These are phyloP conservation scores for Harpagoxenus sublaevis DNA, from an alignment of 2,888 invertebrate genomes.

Conservation along the genomic window DNA sequence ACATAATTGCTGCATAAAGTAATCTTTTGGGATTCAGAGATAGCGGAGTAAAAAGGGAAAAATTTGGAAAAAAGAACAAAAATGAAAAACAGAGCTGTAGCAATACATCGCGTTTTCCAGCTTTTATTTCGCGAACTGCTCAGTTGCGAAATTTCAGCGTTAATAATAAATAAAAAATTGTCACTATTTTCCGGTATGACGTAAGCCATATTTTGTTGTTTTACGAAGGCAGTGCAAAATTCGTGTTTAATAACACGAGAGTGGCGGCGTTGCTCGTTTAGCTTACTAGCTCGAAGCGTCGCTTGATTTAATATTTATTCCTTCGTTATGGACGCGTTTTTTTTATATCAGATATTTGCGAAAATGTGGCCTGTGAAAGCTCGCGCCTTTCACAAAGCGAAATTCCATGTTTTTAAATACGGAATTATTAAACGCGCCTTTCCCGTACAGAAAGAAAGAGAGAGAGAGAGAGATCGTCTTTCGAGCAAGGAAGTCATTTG, in stretches of 20 bases:
- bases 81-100: not conserved
- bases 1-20: not conserved
- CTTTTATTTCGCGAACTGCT: not conserved
- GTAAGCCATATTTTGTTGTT: constrained; percentile 7
- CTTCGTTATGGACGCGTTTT: constrained; percentile 29
- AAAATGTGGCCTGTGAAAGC: constrained; percentile 35
- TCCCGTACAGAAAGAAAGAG: not conserved
- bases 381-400: constrained; percentile 33
- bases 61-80: not conserved
- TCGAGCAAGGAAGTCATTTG: constrained; percentile 30
- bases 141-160: not conserved
- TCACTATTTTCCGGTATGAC: not conserved
- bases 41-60: not conserved
- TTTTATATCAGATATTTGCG: constrained; percentile 29
- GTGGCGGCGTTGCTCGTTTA: constrained; percentile 23
- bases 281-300: not conserved
- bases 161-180: constrained; percentile 8
- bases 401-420: constrained; percentile 57
- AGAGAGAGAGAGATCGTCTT: not conserved
- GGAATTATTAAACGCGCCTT: constrained; percentile 37
- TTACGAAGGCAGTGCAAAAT: constrained; percentile 31
- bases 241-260: constrained; percentile 14
- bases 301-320: constrained; percentile 55
- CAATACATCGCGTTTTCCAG: not conserved
- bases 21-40: not conserved